Base-by-base conservation (phyloP, 1,140 invertebrate species). In the Pachyrhynchus sulphureomaculatus region DNA sequence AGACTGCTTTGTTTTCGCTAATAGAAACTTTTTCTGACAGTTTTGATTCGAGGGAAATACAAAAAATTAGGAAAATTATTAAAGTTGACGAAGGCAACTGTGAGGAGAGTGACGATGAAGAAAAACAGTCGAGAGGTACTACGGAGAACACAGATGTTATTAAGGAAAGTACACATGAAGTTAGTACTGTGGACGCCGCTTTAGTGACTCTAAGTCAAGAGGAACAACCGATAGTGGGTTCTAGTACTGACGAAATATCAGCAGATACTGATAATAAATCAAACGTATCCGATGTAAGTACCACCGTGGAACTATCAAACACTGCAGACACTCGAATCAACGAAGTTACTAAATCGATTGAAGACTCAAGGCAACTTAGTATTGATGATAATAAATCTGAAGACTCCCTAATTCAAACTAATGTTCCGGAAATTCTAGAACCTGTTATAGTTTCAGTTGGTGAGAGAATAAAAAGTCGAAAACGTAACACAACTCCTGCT, bases 401-500 rank as follows among this genome's bases (percentile, higher is more conserved):
- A 9, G 26, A 29, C 1, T 6, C 26, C 5, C 5, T 29, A 6
- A 29, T 9, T 9, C 26, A 6, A 29, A 29, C 1, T 29, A 29
- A 1, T 6, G 26, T 32, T 6, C 2, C 26, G 5, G 29, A 29
- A 13, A 5, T 5, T 12, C 20, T 42, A 13, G 49, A 61, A 24
- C 47, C 44, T 9, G 59, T 69, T 23, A 23, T 63, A 9, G 64
- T 64, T 24, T 59, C 59, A 0, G 67, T 71, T 4, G 70, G 70
- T 6, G 69, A 70, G 45, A 61, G 69, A 44, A 74, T 68, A 44
- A 72, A 72, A 56, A 72, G 56, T 39, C 51, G 66, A 18, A 64
- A 64, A 60, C 49, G 66, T 15, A 52, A n/a, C 21, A 33, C 52
- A 21, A 45, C 21, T 13, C 47, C 34, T 8, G 6, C 33, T n/a